Percentiles rank a stretch among this genome's conserved stretches.
phyloP scores from a whole-genome alignment of 2,113 vertebrate genomes.

The Arenaria interpres region DNA sequence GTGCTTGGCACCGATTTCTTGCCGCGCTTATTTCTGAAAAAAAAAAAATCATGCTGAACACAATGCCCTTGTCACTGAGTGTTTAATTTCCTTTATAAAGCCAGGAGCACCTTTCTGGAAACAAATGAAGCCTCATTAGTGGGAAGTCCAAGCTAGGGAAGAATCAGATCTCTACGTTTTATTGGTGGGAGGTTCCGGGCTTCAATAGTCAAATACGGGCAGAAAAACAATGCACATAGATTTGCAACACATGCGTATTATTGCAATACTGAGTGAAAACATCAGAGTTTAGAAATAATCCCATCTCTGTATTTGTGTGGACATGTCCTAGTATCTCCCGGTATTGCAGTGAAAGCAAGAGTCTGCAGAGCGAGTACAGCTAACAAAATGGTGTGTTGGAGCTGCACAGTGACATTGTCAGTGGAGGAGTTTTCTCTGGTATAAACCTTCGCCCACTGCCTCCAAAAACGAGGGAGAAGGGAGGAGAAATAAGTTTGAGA shows the following conservation, averaged over 20 bases:
- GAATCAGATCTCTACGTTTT: neutral
- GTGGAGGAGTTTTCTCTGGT: neutral
- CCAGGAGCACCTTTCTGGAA: slow-evolving; percentile 19
- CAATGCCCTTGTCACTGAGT: neutral
- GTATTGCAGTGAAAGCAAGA: neutral
- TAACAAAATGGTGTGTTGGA: neutral
- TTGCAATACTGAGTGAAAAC: neutral
- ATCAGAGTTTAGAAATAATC: neutral
- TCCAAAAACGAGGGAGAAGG: neutral
- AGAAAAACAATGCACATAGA: accelerated
- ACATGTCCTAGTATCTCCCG: neutral
- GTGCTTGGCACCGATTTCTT: neutral
- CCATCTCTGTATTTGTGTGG: neutral
- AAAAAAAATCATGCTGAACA: neutral
- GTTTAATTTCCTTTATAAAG: neutral
- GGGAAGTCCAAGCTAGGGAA: neutral
- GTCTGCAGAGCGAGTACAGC: neutral
- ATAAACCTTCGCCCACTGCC: neutral
- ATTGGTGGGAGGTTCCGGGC: neutral
- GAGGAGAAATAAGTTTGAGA: slow-evolving; percentile 3
- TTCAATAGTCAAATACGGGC: neutral
- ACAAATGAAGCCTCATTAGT: neutral
- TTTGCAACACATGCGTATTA: neutral
- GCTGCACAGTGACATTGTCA: neutral
- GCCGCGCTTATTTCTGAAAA: neutral